Evolutionary conservation across 2,113 vertebrate species (phyloP).

Genomic region (Phalacrocorax pelagicus): DNA sequence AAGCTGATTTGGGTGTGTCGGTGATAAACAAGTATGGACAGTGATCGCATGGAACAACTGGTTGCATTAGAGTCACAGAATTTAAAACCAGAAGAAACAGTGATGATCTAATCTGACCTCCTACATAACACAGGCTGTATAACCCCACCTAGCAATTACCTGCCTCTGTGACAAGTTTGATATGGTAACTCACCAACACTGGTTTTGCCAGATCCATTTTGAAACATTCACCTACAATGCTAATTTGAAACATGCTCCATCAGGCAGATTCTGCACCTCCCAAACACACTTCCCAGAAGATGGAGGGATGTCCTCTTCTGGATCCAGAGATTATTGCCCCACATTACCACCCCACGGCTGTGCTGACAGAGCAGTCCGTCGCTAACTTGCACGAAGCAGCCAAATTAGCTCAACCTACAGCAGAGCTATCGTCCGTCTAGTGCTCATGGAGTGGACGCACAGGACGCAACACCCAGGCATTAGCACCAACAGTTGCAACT

Average conservation of each 20-base stretch:
- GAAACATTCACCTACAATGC: constrained; percentile 18
- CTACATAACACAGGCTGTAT: background rate
- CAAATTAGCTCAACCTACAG: background rate
- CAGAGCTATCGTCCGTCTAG: fast-evolving
- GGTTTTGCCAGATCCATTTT: constrained; percentile 47
- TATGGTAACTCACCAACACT: constrained; percentile 24
- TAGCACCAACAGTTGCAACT: background rate
- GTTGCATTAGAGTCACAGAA: constrained; percentile 29
- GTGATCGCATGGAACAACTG: constrained; percentile 27
- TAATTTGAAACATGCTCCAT: background rate
- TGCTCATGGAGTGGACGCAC: fast-evolving
- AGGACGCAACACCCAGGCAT: background rate
- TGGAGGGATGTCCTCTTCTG: background rate
- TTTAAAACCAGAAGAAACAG: constrained; percentile 40
- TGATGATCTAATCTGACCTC: constrained; percentile 60
- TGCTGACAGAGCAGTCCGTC: background rate
- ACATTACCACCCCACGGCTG: fast-evolving
- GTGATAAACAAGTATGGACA: constrained; percentile 54
- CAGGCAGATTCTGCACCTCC: background rate
- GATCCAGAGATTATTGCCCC: background rate
- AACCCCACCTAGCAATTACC: constrained; percentile 57
- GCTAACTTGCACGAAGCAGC: background rate
- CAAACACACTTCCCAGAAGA: background rate
- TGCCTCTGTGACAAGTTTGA: constrained; percentile 15
- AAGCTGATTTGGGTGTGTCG: background rate